Conservation (phyloP, 2,113 vertebrate genomes). For the Forbesichthys agassizii region DNA sequence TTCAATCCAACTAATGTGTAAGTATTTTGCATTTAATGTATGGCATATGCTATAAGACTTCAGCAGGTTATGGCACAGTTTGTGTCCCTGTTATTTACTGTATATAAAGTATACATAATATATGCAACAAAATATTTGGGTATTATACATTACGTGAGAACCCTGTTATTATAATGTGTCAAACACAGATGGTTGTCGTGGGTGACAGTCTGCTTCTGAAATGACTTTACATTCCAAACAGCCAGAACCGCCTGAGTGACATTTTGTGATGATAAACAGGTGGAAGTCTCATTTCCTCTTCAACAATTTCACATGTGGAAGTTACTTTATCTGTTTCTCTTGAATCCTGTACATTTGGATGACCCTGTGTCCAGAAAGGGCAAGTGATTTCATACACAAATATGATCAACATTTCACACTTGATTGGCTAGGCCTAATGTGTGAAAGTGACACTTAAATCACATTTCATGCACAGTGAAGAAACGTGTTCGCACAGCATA, state of each 20-base stretch:
- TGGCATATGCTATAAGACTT: no score
- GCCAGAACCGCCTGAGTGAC: constrained; percentile 39
- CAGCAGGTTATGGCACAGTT: no score
- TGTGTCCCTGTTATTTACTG: no score
- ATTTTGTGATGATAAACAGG: constrained; percentile 19
- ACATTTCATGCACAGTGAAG: no score
- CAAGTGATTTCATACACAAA: neutral
- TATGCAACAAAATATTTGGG: neutral
- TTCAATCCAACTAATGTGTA: no score
- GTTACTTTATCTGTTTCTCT: constrained; percentile 6
- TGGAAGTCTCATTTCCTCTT: constrained; percentile 12
- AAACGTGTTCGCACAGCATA: no score
- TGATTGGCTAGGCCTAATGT: no score
- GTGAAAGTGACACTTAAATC: no score
- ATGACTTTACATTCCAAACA: constrained; percentile 27
- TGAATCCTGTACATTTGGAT: neutral
- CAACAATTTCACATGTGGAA: neutral
- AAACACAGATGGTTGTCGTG: constrained; percentile 35
- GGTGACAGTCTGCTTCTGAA: constrained; percentile 33
- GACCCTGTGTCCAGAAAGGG: neutral
- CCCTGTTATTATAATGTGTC: constrained; percentile 22
- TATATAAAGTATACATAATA: no score
- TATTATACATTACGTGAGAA: neutral
- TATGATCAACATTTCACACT: no score
- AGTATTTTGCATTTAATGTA: no score